A percentile compares a stretch with the other conserved stretches of the same genome.
Conservation (phyloP, 2,113 vertebrate genomes). For the human (Homo sapiens) region DNA sequence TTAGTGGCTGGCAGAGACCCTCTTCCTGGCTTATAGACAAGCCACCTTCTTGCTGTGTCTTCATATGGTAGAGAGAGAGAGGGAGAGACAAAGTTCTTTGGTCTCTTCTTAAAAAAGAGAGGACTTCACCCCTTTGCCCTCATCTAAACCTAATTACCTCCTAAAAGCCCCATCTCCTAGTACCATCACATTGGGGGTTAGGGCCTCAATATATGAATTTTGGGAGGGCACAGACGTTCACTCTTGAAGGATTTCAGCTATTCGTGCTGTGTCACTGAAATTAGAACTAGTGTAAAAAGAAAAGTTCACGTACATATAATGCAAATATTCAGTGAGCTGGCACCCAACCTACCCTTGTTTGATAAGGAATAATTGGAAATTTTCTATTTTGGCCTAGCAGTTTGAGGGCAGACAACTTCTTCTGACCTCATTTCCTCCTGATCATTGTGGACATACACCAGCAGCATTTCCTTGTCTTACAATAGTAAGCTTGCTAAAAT, state of each 20-base stretch:
- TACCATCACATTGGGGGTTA: not conserved
- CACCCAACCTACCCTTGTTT: not conserved
- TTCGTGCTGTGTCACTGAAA: not conserved
- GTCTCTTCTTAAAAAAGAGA: not conserved
- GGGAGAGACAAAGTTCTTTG: not conserved
- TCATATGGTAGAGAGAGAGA: not conserved
- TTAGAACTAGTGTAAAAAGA: constrained; percentile 35
- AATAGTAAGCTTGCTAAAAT: not conserved
- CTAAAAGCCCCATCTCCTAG: not conserved
- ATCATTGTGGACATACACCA: not conserved
- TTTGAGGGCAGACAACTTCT: not conserved
- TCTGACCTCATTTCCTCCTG: not conserved
- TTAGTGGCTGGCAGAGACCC: not conserved
- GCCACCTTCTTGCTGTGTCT: not conserved
- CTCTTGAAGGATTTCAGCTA: not conserved
- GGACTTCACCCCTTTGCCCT: not conserved
- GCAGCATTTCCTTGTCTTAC: not conserved
- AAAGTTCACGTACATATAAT: not conserved
- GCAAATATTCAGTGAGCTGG: not conserved
- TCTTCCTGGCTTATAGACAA: not conserved
- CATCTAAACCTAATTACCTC: not conserved
- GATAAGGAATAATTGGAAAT: not conserved
- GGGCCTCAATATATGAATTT: not conserved
- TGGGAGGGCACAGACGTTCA: not conserved
- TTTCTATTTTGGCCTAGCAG: not conserved